Percentiles rank a stretch among this genome's conserved stretches.
phyloP scores from a whole-genome alignment of 2,797 vertebrate genomes.

The Phaenicophaeus curvirostris region DNA sequence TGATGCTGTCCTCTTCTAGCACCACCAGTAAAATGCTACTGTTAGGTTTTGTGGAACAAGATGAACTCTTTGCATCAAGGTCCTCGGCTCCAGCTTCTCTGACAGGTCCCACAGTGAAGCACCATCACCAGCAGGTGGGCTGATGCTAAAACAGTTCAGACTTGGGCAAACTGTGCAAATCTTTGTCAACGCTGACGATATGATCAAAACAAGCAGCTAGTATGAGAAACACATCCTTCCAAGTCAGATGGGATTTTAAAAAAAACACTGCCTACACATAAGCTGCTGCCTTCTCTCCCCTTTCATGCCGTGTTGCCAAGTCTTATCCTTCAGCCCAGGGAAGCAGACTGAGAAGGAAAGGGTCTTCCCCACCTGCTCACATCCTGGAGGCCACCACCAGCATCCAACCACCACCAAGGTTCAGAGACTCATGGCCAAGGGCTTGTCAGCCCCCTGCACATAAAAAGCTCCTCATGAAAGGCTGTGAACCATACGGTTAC shows the following conservation, averaged over 20 bases:
- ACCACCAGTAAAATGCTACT: fast-evolving
- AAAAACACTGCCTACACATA: background rate
- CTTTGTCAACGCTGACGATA: background rate
- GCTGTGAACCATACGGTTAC: background rate
- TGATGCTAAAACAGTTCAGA: background rate
- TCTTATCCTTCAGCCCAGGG: background rate
- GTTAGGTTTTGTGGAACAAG: background rate
- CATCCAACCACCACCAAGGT: background rate
- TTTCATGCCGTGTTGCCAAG: conserved; percentile 4
- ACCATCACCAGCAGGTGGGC: background rate
- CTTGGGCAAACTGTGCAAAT: background rate
- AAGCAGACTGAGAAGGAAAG: conserved; percentile 2
- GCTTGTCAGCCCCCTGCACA: background rate
- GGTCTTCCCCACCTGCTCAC: background rate
- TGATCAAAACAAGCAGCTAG: background rate
- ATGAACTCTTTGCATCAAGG: background rate
- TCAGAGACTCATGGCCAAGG: background rate
- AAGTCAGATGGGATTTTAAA: conserved; percentile 44
- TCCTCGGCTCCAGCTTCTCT: background rate
- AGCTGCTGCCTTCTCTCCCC: conserved; percentile 6
- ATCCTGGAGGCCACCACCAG: background rate
- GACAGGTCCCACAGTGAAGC: background rate
- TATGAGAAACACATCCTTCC: conserved; percentile 1
- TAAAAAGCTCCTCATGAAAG: background rate
- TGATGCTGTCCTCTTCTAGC: background rate